Conservation (phyloP, 2,888 invertebrate genomes). For the Caenorhabditis virilis region DNA sequence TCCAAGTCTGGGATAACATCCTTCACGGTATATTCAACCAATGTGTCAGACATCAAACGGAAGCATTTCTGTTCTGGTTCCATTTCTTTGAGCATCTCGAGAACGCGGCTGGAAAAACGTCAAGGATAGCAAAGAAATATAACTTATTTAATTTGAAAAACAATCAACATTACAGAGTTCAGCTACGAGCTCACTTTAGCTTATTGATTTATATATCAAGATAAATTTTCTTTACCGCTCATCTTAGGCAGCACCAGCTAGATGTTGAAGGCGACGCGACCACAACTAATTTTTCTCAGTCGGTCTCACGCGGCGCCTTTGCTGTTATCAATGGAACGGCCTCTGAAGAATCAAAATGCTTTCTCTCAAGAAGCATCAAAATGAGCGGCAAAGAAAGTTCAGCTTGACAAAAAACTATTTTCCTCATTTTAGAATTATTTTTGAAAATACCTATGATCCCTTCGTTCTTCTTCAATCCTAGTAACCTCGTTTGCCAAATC, state of each 20-base stretch:
- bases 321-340: too few species aligned
- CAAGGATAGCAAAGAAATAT: too few species aligned
- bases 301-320: too few species aligned
- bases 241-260: too few species aligned
- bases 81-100: slow-evolving; percentile 50
- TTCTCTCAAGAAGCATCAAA: background rate
- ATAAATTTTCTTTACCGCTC: too few species aligned
- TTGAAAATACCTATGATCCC: slow-evolving; percentile 45
- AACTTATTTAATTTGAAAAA: too few species aligned
- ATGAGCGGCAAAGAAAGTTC: background rate
- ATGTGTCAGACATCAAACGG: slow-evolving; percentile 54
- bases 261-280: too few species aligned
- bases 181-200: too few species aligned
- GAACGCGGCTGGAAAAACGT: slow-evolving; percentile 37
- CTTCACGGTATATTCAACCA: slow-evolving; percentile 54
- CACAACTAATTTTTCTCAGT: too few species aligned
- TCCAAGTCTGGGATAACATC: slow-evolving; percentile 49
- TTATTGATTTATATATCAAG: too few species aligned
- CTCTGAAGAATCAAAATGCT: too few species aligned
- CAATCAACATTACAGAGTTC: too few species aligned
- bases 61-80: slow-evolving; percentile 54
- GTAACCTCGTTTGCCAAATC: slow-evolving; percentile 52
- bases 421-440: background rate
- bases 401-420: background rate
- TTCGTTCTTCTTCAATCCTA: slow-evolving; percentile 50